Percentiles rank a stretch among this genome's conserved stretches.
Conservation (phyloP, 2,797 vertebrate species). For the Tympanoctomys barrerae region DNA sequence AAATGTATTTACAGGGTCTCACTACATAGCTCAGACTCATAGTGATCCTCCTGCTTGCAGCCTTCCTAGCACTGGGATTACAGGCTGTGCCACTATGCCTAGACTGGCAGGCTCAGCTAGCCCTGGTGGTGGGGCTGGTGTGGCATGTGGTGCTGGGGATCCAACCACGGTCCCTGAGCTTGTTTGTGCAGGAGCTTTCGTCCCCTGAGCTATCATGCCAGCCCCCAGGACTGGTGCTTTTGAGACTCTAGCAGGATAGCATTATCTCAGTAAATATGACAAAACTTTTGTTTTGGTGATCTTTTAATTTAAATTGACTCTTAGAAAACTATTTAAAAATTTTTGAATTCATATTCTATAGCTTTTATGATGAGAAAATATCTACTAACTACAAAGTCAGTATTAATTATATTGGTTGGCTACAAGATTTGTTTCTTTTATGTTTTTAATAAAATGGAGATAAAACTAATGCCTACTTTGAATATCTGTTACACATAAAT, state of each 20-base stretch:
- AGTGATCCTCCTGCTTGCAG: too few species aligned
- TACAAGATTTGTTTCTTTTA: constrained; percentile 21
- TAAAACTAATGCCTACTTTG: background rate
- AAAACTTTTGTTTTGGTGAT: background rate
- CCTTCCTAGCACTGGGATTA: too few species aligned
- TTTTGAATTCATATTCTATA: background rate
- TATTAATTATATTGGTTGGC: background rate
- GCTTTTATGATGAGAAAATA: background rate
- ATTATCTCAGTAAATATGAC: constrained; percentile 18
- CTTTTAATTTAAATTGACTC: constrained; percentile 12
- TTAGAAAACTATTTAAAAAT: background rate
- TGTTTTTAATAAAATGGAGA: constrained; percentile 46
- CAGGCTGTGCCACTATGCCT: too few species aligned
- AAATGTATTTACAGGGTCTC: too few species aligned
- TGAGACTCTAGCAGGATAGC: background rate
- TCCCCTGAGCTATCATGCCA: too few species aligned
- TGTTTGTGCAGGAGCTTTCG: too few species aligned
- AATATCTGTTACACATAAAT: background rate
- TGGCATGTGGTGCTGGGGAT: too few species aligned
- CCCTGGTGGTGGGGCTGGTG: too few species aligned
- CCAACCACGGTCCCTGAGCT: too few species aligned
- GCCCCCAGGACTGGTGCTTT: background rate
- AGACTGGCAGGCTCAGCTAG: too few species aligned
- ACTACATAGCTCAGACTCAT: too few species aligned
- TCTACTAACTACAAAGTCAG: background rate